These are phyloP conservation scores for Heteronetta atricapilla DNA, from an alignment of 2,113 vertebrate genomes.

Conservation along the genomic window DNA sequence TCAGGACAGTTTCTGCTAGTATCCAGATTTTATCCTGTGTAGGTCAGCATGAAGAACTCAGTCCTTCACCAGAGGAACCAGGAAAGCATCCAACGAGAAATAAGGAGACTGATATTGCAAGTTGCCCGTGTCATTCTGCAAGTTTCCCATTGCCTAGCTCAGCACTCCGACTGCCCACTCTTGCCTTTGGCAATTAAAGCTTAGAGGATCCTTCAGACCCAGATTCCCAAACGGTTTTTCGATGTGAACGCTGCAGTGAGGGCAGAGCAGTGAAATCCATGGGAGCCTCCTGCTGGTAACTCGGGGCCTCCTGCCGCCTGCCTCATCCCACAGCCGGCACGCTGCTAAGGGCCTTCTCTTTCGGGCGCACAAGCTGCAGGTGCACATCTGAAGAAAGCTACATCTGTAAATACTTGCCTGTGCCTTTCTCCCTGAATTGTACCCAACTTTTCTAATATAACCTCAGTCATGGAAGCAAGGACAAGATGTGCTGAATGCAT, in stretches of 20 bases:
- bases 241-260: not conserved
- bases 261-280: not conserved
- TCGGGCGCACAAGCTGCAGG: not conserved
- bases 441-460: not conserved
- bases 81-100: not conserved
- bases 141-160: not conserved
- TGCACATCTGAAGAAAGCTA: not conserved
- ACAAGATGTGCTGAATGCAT: accelerated
- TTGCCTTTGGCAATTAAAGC: not conserved
- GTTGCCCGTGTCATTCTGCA: not conserved
- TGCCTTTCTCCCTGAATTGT: not conserved
- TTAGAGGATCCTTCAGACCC: not conserved
- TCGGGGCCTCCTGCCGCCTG: not conserved
- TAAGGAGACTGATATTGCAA: not conserved
- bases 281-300: not conserved
- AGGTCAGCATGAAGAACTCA: not conserved
- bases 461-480: not conserved
- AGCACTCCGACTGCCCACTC: not conserved
- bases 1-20: not conserved
- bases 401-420: not conserved
- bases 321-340: not conserved
- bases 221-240: not conserved
- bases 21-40: not conserved
- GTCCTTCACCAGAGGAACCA: not conserved
- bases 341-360: not conserved